Evolutionary conservation across 2,113 vertebrate genomes (phyloP).

Genomic region (Aleadryas rufinucha): DNA sequence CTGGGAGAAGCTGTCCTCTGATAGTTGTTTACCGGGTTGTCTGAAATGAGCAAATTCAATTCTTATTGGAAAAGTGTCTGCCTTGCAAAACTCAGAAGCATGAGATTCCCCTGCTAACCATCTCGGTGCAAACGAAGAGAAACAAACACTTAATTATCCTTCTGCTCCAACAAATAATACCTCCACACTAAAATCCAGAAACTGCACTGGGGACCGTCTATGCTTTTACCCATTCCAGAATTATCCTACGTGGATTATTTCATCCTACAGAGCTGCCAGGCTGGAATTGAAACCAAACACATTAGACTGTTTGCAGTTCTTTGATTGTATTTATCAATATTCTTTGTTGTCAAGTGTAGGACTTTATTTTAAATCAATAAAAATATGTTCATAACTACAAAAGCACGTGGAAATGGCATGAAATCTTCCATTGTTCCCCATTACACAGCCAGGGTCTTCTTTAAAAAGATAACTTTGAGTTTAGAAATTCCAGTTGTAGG

Average conservation of each 20-base stretch:
- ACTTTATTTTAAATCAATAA: not conserved
- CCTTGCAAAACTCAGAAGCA: not conserved
- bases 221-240: not conserved
- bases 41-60: not conserved
- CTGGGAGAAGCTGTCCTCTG: not conserved
- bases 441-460: not conserved
- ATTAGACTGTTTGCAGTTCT: not conserved
- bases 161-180: not conserved
- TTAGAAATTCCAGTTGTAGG: not conserved
- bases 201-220: fast-evolving
- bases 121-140: not conserved
- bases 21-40: not conserved
- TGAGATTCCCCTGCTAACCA: not conserved
- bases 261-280: not conserved
- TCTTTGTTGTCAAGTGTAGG: not conserved
- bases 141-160: not conserved
- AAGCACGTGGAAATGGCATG: not conserved
- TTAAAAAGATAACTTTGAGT: not conserved
- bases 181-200: not conserved
- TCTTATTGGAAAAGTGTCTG: not conserved
- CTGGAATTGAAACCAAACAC: not conserved
- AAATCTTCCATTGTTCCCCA: not conserved
- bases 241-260: not conserved
- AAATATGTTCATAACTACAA: not conserved
- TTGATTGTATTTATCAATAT: not conserved